A percentile compares a stretch with the other conserved stretches of the same genome.
These are phyloP conservation scores for Aphidius ervi DNA, from an alignment of 1,140 invertebrate genomes.

Conservation along the genomic window DNA sequence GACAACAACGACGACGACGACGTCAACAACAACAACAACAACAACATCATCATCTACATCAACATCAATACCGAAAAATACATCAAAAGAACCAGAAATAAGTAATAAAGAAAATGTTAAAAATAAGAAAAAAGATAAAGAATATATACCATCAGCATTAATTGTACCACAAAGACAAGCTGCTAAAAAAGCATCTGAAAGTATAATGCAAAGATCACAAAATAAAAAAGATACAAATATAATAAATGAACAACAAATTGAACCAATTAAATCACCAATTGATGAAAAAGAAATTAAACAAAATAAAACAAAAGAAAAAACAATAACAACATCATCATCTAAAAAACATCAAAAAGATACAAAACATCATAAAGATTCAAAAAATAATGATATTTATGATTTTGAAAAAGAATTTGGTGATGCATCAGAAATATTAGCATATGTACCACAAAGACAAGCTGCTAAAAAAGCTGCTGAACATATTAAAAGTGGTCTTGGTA, in stretches of 20 bases:
- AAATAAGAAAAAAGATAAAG: conserved; percentile 56
- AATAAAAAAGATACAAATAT: conserved; percentile 38
- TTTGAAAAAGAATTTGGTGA: conserved; percentile 62
- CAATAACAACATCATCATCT: conserved; percentile 25
- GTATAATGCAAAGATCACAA: conserved; percentile 61
- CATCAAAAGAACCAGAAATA: conserved; percentile 8
- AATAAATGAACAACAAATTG: conserved; percentile 33
- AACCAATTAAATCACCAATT: conserved; percentile 20
- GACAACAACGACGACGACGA: too few species aligned
- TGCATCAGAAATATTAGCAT: conserved; percentile 69
- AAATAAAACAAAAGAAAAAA: conserved; percentile 27
- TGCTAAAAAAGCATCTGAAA: conserved; percentile 83
- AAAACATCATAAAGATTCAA: conserved; percentile 41
- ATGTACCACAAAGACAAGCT: conserved; percentile 84
- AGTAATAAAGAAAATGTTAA: conserved; percentile 59
- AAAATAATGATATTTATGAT: conserved; percentile 57
- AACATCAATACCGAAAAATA: too few species aligned
- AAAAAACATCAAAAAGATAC: conserved; percentile 42
- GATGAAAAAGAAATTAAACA: conserved; percentile 38
- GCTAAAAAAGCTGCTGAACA: conserved; percentile 88
- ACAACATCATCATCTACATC: too few species aligned
- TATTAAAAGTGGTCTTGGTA: conserved; percentile 75
- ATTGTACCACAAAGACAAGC: conserved; percentile 89
- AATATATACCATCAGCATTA: conserved; percentile 67
- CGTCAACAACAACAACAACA: too few species aligned